Conservation (phyloP, 2,797 vertebrate genomes). For the Cossypha dichroa region DNA sequence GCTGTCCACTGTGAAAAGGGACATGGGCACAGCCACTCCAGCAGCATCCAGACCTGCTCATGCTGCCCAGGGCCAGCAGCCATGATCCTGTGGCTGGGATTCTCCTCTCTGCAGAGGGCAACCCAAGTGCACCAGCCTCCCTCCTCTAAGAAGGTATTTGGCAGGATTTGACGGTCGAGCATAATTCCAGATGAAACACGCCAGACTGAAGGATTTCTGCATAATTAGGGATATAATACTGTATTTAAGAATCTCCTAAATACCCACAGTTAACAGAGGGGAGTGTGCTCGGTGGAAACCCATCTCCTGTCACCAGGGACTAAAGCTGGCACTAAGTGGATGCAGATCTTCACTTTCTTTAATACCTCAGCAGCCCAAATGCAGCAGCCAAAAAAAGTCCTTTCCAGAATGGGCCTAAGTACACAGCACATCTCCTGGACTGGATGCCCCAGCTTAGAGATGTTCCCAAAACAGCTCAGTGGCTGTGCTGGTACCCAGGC, state of each 20-base stretch:
- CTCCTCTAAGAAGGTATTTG: background rate
- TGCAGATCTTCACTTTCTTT: background rate
- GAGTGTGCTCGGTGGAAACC: accelerated
- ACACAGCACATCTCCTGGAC: background rate
- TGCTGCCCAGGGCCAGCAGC: accelerated
- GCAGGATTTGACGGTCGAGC: background rate
- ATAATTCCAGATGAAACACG: conserved; percentile 22
- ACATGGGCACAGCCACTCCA: background rate
- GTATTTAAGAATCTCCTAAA: conserved; percentile 25
- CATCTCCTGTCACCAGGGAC: background rate
- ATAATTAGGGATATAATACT: conserved; percentile 39
- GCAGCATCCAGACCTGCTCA: background rate
- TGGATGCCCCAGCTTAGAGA: background rate
- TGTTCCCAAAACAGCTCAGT: background rate
- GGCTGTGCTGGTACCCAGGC: background rate
- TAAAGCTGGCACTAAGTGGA: background rate
- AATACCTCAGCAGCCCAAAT: background rate
- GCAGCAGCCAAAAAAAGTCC: background rate
- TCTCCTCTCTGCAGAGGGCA: background rate
- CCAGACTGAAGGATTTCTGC: conserved; percentile 14
- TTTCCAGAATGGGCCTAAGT: background rate
- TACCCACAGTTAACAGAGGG: background rate
- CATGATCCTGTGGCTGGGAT: background rate
- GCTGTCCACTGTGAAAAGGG: background rate
- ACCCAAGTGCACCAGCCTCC: background rate